These are phyloP conservation scores for Drosophila lutescens DNA, from an alignment of 2,888 invertebrate species.

Conservation along the genomic window DNA sequence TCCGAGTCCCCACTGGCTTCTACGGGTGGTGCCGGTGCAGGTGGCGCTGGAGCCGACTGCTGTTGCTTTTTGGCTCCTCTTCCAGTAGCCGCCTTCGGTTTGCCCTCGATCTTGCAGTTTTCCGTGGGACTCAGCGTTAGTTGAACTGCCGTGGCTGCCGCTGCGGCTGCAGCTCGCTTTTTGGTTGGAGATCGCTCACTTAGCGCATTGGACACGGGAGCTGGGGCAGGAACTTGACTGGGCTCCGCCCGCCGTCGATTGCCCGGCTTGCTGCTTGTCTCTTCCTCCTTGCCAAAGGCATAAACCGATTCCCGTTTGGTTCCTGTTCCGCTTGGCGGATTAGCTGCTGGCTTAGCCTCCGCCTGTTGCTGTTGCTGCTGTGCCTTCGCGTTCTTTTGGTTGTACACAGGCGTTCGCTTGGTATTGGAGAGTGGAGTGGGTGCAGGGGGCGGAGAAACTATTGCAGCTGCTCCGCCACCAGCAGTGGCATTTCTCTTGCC, in stretches of 20 bases:
- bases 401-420: constrained; percentile 85
- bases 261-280: constrained; percentile 82
- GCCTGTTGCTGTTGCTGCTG: constrained; percentile 17
- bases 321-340: constrained; percentile 6
- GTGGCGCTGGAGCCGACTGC: constrained; percentile 39
- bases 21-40: constrained; percentile 33
- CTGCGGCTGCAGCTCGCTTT: constrained; percentile 69
- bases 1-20: constrained; percentile 84
- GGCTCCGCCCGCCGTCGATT: constrained; percentile 84
- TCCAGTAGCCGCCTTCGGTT: constrained; percentile 60
- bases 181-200: constrained; percentile 70
- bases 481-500: constrained; percentile 43
- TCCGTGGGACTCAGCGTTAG: constrained; percentile 84
- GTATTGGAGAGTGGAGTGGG: constrained; percentile 43
- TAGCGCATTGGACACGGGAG: constrained; percentile 54
- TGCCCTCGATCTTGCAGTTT: constrained; percentile 84
- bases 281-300: constrained; percentile 89
- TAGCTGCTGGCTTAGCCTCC: constrained; percentile 71
- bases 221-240: constrained; percentile 45
- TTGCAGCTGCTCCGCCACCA: constrained; percentile 6
- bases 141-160: constrained; percentile 81
- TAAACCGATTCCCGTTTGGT: constrained; percentile 85
- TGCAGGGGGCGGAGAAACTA: constrained; percentile 29
- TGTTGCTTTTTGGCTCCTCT: constrained; percentile 62
- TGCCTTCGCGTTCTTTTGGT: constrained; percentile 83